phyloP scores from a whole-genome alignment of 1,140 invertebrate genomes.

The Drosophila arawakana region DNA sequence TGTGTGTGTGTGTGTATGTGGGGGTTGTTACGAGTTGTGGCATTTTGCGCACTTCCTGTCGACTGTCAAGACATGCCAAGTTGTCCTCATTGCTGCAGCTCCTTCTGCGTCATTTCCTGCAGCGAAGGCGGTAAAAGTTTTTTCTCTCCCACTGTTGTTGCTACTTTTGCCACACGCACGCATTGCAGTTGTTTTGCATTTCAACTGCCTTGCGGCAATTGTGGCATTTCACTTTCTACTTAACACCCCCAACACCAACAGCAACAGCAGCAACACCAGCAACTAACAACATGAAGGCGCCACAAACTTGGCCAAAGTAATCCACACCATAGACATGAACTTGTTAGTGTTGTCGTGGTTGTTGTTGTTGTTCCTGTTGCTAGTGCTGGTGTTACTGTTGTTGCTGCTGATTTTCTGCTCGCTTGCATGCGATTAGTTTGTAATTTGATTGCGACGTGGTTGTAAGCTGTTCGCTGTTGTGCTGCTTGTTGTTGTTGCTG shows the following conservation, averaged over 20 bases:
- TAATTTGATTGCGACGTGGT: slow-evolving; percentile 74
- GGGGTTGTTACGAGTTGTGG: slow-evolving; percentile 66
- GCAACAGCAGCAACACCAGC: slow-evolving; percentile 19
- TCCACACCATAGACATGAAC: slow-evolving; percentile 67
- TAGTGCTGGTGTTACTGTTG: slow-evolving; percentile 35
- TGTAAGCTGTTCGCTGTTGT: slow-evolving; percentile 21
- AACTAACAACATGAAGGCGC: slow-evolving; percentile 27
- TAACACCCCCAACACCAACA: slow-evolving; percentile 43
- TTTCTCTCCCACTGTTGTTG: not conserved
- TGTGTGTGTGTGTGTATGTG: slow-evolving; percentile 1
- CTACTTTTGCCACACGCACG: slow-evolving; percentile 69
- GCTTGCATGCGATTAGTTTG: slow-evolving; percentile 82
- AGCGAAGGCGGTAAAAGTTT: slow-evolving; percentile 42
- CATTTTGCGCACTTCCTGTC: slow-evolving; percentile 83
- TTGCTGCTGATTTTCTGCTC: slow-evolving; percentile 53
- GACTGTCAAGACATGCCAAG: slow-evolving; percentile 64
- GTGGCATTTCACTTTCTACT: slow-evolving; percentile 53
- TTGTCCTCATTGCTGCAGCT: slow-evolving; percentile 55
- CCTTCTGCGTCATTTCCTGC: slow-evolving; percentile 44
- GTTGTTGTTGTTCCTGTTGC: slow-evolving; percentile 27
- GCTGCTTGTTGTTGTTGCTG: slow-evolving; percentile 8
- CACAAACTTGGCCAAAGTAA: slow-evolving; percentile 51
- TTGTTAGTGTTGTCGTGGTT: slow-evolving; percentile 42
- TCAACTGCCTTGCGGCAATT: slow-evolving; percentile 23
- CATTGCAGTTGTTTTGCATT: slow-evolving; percentile 80